Conservation (phyloP, 1,140 invertebrate species). For the Papilio polytes region DNA sequence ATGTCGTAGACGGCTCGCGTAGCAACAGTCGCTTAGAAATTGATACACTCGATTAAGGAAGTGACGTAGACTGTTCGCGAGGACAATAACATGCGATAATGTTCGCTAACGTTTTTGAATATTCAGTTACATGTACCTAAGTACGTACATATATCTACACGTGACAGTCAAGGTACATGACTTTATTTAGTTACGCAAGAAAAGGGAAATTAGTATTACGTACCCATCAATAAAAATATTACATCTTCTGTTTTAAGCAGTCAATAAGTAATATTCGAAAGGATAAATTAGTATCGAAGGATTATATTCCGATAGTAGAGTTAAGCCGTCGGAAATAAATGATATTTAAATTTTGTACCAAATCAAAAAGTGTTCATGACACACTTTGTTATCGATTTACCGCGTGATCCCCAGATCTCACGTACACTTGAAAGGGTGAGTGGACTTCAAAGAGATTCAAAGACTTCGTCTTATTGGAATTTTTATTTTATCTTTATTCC, state of each 20-base stretch:
- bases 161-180: constrained; percentile 5
- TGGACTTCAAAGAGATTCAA: constrained; percentile 44
- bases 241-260: background rate
- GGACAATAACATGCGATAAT: constrained; percentile 28
- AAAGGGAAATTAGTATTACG: background rate
- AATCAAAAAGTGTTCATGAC: constrained; percentile 59
- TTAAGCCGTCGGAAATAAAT: constrained; percentile 11
- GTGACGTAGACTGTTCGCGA: constrained; percentile 33
- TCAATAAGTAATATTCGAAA: constrained; percentile 27
- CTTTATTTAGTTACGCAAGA: background rate
- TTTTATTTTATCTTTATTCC: background rate
- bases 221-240: background rate
- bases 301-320: constrained; percentile 9
- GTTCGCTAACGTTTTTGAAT: constrained; percentile 16
- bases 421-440: constrained; percentile 50
- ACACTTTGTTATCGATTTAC: constrained; percentile 58
- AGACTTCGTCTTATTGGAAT: background rate
- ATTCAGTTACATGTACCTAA: background rate
- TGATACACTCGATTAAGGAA: constrained; percentile 36
- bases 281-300: constrained; percentile 26
- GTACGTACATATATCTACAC: background rate
- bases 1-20: constrained; percentile 18
- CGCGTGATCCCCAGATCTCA: constrained; percentile 49
- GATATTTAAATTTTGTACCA: constrained; percentile 43
- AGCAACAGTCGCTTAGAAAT: constrained; percentile 32